Percentiles rank a stretch among this genome's conserved stretches.
phyloP scores from a whole-genome alignment of 30 jellyfish, hydroid and myxozoan genomes.

The Chrysaora quinquecirrha region DNA sequence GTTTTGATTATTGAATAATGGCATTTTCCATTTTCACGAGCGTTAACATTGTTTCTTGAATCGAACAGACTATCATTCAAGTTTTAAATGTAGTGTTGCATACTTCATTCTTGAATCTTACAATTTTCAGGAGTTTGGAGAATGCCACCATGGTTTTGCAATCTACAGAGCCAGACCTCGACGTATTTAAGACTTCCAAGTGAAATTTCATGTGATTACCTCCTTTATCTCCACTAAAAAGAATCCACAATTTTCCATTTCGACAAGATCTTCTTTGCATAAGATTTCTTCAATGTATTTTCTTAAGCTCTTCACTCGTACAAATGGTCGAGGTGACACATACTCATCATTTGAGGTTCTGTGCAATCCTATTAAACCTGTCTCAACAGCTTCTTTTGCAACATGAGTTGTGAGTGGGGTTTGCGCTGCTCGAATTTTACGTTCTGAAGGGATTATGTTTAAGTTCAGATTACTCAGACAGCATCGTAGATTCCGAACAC shows the following conservation, averaged over 20 bases:
- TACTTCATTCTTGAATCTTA: not conserved
- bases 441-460: conserved; percentile 16
- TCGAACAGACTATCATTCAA: not conserved
- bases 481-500: conserved; percentile 18
- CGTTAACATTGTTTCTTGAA: not conserved
- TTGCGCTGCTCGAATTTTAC: not conserved
- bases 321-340: not conserved
- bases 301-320: conserved; percentile 1
- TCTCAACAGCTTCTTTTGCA: conserved; percentile 1
- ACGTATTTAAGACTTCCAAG: not conserved
- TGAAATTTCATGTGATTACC: conserved; percentile 10
- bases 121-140: not conserved
- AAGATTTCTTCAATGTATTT: conserved; percentile 6
- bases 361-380: conserved; percentile 17
- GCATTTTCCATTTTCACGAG: not conserved
- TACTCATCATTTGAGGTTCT: conserved; percentile 14
- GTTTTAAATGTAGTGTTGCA: not conserved
- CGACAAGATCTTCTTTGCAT: not conserved
- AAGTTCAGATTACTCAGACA: conserved; percentile 4
- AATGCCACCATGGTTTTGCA: not conserved
- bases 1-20: not conserved
- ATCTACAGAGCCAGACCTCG: conserved; percentile 28
- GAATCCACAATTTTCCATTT: not conserved
- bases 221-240: conserved; percentile 5
- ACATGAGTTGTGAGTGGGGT: conserved; percentile 10